Evolutionary conservation across 2,888 invertebrate species (phyloP).

Genomic region (Yponomeuta evonymella): DNA sequence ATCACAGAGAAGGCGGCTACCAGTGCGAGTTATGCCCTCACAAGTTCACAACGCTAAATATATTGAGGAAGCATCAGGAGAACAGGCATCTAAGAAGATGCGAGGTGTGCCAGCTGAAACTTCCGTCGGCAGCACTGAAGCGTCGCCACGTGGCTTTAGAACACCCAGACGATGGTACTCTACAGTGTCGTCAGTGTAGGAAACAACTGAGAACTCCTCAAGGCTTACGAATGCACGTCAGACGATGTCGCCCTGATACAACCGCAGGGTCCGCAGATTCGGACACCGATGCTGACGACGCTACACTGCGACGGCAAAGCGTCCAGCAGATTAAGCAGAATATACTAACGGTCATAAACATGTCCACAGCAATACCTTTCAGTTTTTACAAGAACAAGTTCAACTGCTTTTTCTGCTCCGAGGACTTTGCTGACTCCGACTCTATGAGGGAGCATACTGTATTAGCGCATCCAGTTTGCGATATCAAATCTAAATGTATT

Average conservation of each 20-base stretch:
- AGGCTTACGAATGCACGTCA: conserved; percentile 57
- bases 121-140: conserved; percentile 58
- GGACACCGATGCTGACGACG: conserved; percentile 49
- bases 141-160: conserved; percentile 61
- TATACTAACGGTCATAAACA: conserved; percentile 59
- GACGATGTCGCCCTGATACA: conserved; percentile 55
- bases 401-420: conserved; percentile 66
- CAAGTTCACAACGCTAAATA: conserved; percentile 55
- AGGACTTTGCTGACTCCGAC: conserved; percentile 63
- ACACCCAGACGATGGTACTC: conserved; percentile 60
- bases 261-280: conserved; percentile 40
- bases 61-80: conserved; percentile 55
- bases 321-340: conserved; percentile 64
- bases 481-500: conserved; percentile 59
- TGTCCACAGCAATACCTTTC: conserved; percentile 69
- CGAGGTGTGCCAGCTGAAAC: conserved; percentile 51
- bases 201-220: conserved; percentile 65
- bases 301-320: conserved; percentile 43
- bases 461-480: conserved; percentile 56
- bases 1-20: conserved; percentile 65
- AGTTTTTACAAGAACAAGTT: conserved; percentile 68
- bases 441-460: conserved; percentile 58
- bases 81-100: conserved; percentile 60
- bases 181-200: conserved; percentile 56
- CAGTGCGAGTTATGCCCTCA: conserved; percentile 57